Base-by-base conservation (phyloP, 2,888 invertebrate genomes). In the Stegana nigrithorax region DNA sequence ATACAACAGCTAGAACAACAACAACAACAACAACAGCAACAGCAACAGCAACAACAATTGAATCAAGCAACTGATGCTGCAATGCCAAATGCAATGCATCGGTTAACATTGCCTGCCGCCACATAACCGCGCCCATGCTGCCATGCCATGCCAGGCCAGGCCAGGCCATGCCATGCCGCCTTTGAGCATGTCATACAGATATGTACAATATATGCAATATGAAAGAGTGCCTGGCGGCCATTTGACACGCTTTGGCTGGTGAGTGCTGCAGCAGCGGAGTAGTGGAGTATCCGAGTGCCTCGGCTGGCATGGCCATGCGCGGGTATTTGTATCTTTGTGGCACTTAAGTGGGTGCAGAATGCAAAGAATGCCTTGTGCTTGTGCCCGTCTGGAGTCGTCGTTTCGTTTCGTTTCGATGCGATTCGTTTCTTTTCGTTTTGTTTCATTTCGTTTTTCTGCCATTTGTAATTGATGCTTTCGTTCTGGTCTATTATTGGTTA, bases 181-280 rank as follows among this genome's bases (percentile, higher is more conserved):
- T 50, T 50, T 8, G 50, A 17, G 32, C 53, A 55, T 55, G 53
- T 55, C 53, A 55, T 55, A 32, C 36, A 6, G 23, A 25, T 39
- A 5, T 12, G 17, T 42, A 7, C 14, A 6, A 42, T 6, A n/a
- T n/a, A 29, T 10, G n/a, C 44, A 8, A 55, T 51, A 51, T 51
- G 51, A 27, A 53, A 53, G 29, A 55, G 58, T 62, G 61, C 63
- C 77, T 74, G 73, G 79, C 73, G 77, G 79, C 67, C 74, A 78
- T 78, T 78, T 76, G 79, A 75, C 77, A 78, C 77, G 53, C 53
- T 51, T 51, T 27, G 47, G 12, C 19, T n/a, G n/a, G n/a, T n/a
- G n/a, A n/a, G n/a, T n/a, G n/a, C n/a, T n/a, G n/a, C n/a, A n/a
- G n/a, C n/a, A n/a, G n/a, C n/a, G n/a, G n/a, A n/a, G n/a, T n/a